Evolutionary conservation across 2,888 invertebrate species (phyloP).

Genomic region (Dicroscelio sp.): DNA sequence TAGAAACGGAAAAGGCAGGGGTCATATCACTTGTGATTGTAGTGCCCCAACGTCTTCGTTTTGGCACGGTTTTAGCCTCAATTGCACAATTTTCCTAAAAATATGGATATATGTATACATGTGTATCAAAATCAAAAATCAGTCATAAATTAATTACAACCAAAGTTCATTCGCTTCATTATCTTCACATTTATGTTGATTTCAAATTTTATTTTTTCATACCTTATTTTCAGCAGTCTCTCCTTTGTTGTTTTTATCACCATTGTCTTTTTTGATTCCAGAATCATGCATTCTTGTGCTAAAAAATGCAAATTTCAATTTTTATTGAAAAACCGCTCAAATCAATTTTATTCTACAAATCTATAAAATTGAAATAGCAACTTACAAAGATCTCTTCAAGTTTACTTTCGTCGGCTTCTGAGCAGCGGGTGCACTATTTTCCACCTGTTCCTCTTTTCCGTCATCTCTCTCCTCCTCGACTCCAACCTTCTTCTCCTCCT

Average conservation of each 20-base stretch:
- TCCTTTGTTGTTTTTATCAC: slow-evolving; percentile 84
- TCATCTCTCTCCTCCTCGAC: too few species aligned
- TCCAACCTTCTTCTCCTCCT: background rate
- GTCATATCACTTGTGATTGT: slow-evolving; percentile 91
- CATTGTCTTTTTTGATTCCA: slow-evolving; percentile 85
- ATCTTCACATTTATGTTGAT: too few species aligned
- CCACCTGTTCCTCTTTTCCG: background rate
- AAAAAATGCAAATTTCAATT: slow-evolving; percentile 64
- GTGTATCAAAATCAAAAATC: too few species aligned
- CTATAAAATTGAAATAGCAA: too few species aligned
- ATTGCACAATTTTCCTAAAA: slow-evolving; percentile 89
- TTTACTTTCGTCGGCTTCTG: slow-evolving; percentile 90
- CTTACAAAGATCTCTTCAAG: slow-evolving; percentile 91
- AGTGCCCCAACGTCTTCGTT: slow-evolving; percentile 91
- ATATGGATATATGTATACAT: background rate
- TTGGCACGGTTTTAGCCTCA: slow-evolving; percentile 89
- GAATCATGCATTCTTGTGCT: slow-evolving; percentile 88
- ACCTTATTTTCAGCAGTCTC: slow-evolving; percentile 88
- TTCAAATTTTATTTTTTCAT: background rate
- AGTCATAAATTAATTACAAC: too few species aligned
- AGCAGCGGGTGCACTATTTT: slow-evolving; percentile 70
- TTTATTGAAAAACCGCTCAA: too few species aligned
- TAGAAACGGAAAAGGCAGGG: slow-evolving; percentile 94
- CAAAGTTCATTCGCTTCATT: background rate
- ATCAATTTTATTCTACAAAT: too few species aligned